These are phyloP conservation scores for Drosophila subsilvestris DNA, from an alignment of 2,888 invertebrate genomes.

Conservation along the genomic window DNA sequence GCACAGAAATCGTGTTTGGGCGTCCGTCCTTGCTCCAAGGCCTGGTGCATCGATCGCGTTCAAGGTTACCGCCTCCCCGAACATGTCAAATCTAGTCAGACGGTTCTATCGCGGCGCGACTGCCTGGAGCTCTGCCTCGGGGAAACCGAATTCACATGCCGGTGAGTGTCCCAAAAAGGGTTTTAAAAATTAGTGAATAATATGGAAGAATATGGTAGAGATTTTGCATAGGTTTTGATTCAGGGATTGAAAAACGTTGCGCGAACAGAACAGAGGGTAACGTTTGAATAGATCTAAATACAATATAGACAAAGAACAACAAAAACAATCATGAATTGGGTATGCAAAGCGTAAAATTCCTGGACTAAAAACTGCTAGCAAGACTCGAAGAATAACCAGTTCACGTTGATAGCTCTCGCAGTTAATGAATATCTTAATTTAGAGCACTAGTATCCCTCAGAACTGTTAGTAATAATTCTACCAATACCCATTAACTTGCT, in stretches of 20 bases:
- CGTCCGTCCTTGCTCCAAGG: slow-evolving; percentile 94
- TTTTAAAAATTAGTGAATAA: background rate
- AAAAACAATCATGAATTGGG: too few species aligned
- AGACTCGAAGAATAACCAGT: too few species aligned
- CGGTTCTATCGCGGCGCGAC: slow-evolving; percentile 92
- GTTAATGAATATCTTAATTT: too few species aligned
- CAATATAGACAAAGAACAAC: too few species aligned
- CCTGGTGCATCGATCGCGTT: slow-evolving; percentile 97
- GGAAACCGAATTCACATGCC: slow-evolving; percentile 96
- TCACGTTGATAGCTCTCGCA: too few species aligned
- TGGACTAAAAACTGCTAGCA: too few species aligned
- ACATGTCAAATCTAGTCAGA: slow-evolving; percentile 90
- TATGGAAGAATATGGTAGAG: too few species aligned
- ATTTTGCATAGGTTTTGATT: background rate
- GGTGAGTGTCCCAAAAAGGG: slow-evolving; percentile 86
- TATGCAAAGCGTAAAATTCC: too few species aligned
- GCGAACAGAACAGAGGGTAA: too few species aligned
- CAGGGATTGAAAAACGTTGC: background rate
- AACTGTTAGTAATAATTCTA: background rate
- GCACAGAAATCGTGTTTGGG: slow-evolving; percentile 97
- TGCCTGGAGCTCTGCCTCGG: slow-evolving; percentile 95
- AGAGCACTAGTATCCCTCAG: background rate
- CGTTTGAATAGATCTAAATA: too few species aligned
- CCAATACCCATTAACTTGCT: background rate
- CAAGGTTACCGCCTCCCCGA: slow-evolving; percentile 93